A percentile compares a stretch with the other conserved stretches of the same genome.
Evolutionary conservation across 2,888 invertebrate genomes (phyloP).

Genomic region (Nyleta sp.): DNA sequence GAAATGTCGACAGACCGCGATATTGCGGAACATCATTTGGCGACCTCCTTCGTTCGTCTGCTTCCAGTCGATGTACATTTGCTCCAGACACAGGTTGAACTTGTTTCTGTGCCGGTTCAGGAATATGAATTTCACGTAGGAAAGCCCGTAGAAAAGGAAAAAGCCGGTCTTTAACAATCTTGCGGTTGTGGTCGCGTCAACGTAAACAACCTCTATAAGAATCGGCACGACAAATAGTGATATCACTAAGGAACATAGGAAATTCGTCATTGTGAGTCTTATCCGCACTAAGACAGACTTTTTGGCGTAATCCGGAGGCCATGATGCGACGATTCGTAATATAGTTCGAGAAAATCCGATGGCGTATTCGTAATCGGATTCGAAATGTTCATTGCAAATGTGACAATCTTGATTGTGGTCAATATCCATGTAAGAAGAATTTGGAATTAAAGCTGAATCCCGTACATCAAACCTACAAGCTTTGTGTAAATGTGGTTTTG

Average conservation of each 20-base stretch:
- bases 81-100: slow-evolving; percentile 9
- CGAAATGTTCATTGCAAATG: too few relatives aligned
- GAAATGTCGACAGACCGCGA: background rate
- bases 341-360: background rate
- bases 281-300: background rate
- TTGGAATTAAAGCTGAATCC: background rate
- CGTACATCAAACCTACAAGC: too few relatives aligned
- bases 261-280: background rate
- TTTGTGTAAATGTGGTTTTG: too few relatives aligned
- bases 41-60: slow-evolving; percentile 11
- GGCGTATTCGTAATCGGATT: slow-evolving; percentile 4
- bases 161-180: background rate
- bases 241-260: background rate
- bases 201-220: background rate
- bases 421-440: too few relatives aligned
- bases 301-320: slow-evolving; percentile 4
- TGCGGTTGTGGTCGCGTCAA: background rate
- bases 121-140: slow-evolving; percentile 13
- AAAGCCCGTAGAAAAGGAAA: slow-evolving; percentile 3
- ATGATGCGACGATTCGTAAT: slow-evolving; percentile 11
- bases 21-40: slow-evolving; percentile 22
- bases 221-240: slow-evolving; percentile 5
- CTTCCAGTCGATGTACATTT: slow-evolving; percentile 29
- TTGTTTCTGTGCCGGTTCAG: slow-evolving; percentile 8
- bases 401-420: too few relatives aligned